Evolutionary conservation across 2,113 vertebrate species (phyloP).

Genomic region (Eleginops maclovinus): DNA sequence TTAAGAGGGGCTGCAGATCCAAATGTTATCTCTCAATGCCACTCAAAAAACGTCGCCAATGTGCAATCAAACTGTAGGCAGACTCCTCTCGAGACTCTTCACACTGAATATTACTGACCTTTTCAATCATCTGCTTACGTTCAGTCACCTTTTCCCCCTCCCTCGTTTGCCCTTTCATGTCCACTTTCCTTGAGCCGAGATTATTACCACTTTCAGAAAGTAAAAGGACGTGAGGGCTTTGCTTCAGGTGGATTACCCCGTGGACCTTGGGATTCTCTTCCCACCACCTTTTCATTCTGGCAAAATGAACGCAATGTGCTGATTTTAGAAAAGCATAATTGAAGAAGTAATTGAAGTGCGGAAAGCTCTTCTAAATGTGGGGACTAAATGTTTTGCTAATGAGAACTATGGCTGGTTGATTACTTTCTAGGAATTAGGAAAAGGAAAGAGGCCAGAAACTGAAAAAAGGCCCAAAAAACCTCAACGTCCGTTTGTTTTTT

Average conservation of each 20-base stretch:
- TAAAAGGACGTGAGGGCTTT: slow-evolving; percentile 41
- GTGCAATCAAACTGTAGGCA: slow-evolving; percentile 15
- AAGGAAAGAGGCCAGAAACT: neutral
- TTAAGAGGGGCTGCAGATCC: slow-evolving; percentile 24
- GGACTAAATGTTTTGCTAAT: neutral
- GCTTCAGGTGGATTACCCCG: slow-evolving; percentile 49
- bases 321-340: slow-evolving; percentile 41
- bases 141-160: slow-evolving; percentile 21
- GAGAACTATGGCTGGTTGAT: neutral
- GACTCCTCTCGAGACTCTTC: slow-evolving; percentile 23
- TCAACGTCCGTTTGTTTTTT: neutral
- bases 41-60: slow-evolving; percentile 12
- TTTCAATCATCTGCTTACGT: slow-evolving; percentile 29
- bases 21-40: slow-evolving; percentile 37
- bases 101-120: slow-evolving; percentile 32
- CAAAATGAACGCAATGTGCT: slow-evolving; percentile 25
- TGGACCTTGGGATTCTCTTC: slow-evolving; percentile 42
- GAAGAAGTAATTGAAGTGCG: slow-evolving; percentile 47
- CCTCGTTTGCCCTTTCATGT: slow-evolving; percentile 38
- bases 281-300: slow-evolving; percentile 30
- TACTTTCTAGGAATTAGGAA: neutral
- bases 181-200: slow-evolving; percentile 27
- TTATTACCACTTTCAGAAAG: slow-evolving; percentile 53
- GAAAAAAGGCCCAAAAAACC: no score
- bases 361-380: neutral